Evolutionary conservation across 2,888 invertebrate genomes (phyloP), one percentile per base, ranked within the genome.

Genomic region (Pachycephus smyrnensis): DNA sequence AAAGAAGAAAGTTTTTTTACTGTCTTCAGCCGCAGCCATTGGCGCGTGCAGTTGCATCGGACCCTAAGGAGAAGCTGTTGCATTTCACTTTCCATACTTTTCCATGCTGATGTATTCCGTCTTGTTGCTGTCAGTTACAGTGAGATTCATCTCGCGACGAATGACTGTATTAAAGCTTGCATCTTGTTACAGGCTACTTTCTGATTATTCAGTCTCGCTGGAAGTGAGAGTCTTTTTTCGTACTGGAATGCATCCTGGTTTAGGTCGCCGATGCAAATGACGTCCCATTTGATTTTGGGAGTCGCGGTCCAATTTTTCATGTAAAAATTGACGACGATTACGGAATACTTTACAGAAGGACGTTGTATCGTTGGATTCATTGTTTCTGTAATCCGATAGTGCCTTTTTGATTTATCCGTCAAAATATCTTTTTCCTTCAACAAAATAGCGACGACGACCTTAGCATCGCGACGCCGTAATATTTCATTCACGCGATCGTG

Each of bases 1-100:
- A 86, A 85, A 77, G 84, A 85, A 77, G 84, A 86, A 86, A 86
- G 84, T 86, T 82, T n/a, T n/a, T n/a, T n/a, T n/a, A n/a, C n/a
- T n/a, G n/a, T 31, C 71, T 12, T 23, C 15, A 15, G 71, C 3
- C 12, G 4, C 2, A 0, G 32, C 23, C 33, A 71, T 71, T 23
- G 31, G 15, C 71, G 15, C 71, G 71, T 33, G 32, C 71, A 71
- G 32, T 33, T 71, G 71, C 71, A 71, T 23, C 31, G 31, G 3
- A 15, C 2, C 55, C 55, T 55, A 23, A 55, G 9, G 55, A 55
- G 31, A 71, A 15, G 71, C 31, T 33, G 71, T 32, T 32, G 71
- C 33, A 23, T 12, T 71, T 71, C 12, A 71, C 71, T 71, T 71
- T 71, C 71, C 12, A 71, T 31, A 71, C 33, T 31, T 71, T 69